phyloP scores from a whole-genome alignment of 2,113 vertebrate genomes.

The Marmota flaviventris region DNA sequence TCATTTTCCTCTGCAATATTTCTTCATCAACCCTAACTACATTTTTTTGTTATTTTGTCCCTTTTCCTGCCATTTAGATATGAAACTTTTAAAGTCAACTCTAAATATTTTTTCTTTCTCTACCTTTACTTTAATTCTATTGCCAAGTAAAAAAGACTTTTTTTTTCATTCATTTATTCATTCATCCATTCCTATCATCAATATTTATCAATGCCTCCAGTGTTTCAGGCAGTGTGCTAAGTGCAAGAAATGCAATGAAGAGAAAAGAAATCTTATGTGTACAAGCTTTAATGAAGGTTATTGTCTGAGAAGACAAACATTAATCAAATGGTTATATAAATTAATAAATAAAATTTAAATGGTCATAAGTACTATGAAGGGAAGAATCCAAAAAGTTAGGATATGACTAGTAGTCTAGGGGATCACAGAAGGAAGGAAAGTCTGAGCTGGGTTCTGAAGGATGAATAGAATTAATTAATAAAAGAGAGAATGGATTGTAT shows the following conservation, averaged over 20 bases:
- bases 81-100: not conserved
- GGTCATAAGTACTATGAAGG: not conserved
- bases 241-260: not conserved
- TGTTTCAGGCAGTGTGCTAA: not conserved
- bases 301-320: not conserved
- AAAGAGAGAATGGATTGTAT: not conserved
- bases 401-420: not conserved
- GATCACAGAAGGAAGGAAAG: not conserved
- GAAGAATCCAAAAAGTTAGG: not conserved
- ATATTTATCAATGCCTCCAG: not conserved
- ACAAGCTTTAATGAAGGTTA: not conserved
- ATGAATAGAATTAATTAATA: not conserved
- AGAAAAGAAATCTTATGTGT: not conserved
- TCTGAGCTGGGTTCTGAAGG: not conserved
- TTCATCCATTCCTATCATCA: not conserved
- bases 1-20: not conserved
- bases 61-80: not conserved
- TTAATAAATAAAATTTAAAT: constrained; percentile 1
- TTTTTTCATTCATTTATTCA: not conserved
- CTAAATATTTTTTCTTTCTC: not conserved
- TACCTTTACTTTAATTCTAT: constrained; percentile 7
- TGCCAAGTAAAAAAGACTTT: not conserved
- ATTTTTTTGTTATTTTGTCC: not conserved
- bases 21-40: not conserved
- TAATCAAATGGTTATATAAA: not conserved